Evolutionary conservation across 1,140 invertebrate species (phyloP), one percentile per base, ranked within the genome.

Genomic region (Homalodisca vitripennis): DNA sequence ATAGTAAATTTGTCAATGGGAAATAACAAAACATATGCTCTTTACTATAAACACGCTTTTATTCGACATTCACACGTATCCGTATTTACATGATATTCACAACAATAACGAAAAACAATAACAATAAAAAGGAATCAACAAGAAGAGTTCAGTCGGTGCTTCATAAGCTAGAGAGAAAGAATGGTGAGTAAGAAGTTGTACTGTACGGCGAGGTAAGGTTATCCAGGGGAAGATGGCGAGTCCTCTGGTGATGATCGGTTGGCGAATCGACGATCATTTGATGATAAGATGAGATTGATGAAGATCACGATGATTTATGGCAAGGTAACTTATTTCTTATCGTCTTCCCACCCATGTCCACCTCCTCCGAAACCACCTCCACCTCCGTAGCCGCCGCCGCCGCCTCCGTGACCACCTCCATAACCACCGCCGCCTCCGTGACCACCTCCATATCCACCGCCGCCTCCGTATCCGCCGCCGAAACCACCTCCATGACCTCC

Each of bases 11-110:
- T n/a, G n/a, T n/a, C 6, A 41, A 41, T 17, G 34, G 34, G 55
- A 17, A 55, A 55, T 12, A 22, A 55, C 6, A 20, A 55, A 12
- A 55, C 17, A 29, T 29, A 60, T 26, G 17, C 10, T 26, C 1
- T 60, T 6, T 60, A 60, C 27, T 66, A 66, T 66, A 66, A 66
- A 66, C 63, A 66, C 63, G 24, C 63, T 47, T 66, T 46, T 66
- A 66, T 66, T 66, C 63, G 26, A 10, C 63, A 47, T 47, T 46
- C 63, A 66, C 34, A 41, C 63, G 10, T 20, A 17, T 27, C 29
- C 27, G 22, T 66, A 66, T 64, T 64, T 66, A 66, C 63, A 66
- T 47, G 47, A 64, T 46, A 47, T 60, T 26, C 63, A 66, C 32
- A 46, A 14, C 26, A 29, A 60, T 46, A 66, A 66, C 63, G 32